These are phyloP conservation scores for Timandra comae DNA, from an alignment of 2,888 invertebrate genomes.

Conservation along the genomic window DNA sequence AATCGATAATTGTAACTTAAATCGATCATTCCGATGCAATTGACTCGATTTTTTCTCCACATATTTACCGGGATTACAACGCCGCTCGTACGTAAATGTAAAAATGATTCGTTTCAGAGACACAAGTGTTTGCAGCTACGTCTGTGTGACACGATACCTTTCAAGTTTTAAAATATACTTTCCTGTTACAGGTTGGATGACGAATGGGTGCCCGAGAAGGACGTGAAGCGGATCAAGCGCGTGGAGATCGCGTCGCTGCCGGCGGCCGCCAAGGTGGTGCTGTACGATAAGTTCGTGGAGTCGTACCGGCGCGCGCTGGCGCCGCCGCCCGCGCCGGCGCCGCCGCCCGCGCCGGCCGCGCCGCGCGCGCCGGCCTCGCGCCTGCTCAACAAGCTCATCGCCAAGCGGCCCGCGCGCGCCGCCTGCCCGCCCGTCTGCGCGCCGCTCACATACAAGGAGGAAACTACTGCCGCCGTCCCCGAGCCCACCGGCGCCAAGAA, in stretches of 20 bases:
- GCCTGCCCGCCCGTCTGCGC: conserved; percentile 31
- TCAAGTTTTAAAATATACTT: conserved; percentile 9
- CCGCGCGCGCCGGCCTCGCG: conserved; percentile 47
- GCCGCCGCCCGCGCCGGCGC: conserved; percentile 11
- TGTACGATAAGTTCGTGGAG: conserved; percentile 70
- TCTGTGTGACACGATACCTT: conserved; percentile 49
- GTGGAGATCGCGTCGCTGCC: conserved; percentile 75
- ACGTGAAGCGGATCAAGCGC: conserved; percentile 78
- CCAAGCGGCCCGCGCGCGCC: conserved; percentile 34
- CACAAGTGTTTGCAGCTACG: conserved; percentile 61
- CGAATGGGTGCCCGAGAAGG: conserved; percentile 89
- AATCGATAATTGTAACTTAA: too few relatives aligned
- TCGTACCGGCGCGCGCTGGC: conserved; percentile 37
- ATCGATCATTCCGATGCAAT: too few relatives aligned
- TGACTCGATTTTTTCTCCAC: too few relatives aligned
- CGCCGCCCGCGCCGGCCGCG: conserved; percentile 20
- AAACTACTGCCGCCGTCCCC: too few relatives aligned
- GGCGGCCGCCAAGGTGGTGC: conserved; percentile 63
- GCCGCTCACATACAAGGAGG: conserved; percentile 31
- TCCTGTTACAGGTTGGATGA: conserved; percentile 83
- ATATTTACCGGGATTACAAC: too few relatives aligned
- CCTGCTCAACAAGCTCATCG: conserved; percentile 46
- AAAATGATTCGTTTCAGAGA: conserved; percentile 11
- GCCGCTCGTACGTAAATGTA: too few relatives aligned
- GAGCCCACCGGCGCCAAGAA: conserved; percentile 62